Base-by-base conservation (phyloP, 2,797 vertebrate genomes). In the Hemibagrus guttatus region DNA sequence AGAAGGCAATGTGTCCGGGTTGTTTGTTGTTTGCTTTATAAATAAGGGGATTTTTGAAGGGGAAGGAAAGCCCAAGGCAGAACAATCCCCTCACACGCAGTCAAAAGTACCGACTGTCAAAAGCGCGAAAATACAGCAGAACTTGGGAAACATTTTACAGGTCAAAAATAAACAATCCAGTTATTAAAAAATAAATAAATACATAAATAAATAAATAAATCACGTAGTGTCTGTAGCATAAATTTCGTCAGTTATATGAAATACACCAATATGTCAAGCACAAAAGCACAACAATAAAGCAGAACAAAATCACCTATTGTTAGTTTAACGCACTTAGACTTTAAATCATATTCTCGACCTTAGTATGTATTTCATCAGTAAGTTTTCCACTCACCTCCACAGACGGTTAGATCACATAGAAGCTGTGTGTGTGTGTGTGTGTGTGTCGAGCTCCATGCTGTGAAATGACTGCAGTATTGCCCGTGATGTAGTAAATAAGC, bases 1-100 rank as follows among this genome's bases (percentile, higher is more conserved):
- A 17, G 11, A 61, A 31, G 8, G 52, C 71, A 71, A n/a, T 59
- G 46, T 39, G n/a, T 66, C n/a, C 42, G 61, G 54, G 42, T 42
- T 68, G 52, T 63, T 85, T 86, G 87, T 54, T 89, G 79, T 91
- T 94, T 93, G 90, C 89, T 88, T 90, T 16, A 87, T 75, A 92
- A 88, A 91, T 85, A 54, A 90, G 84, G 89, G 92, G 91, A 89
- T 93, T 95, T 93, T 89, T 90, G 81, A 89, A 74, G 75, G 86
- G 82, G 11, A 63, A 79, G 92, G 93, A 90, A 94, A 94, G 86
- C 90, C 92, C 93, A 92, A 28, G 5, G 6, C 81, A 26, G 31
- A 81, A 35, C 63, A 52, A 46, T 81, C 85, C 85, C 84, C n/a
- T 86, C 75, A 21, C 58, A 84, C 68, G 6, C 39, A 31, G 46